These are phyloP conservation scores for Diachasma alloeum DNA, from an alignment of 1,140 invertebrate species.

Conservation along the genomic window DNA sequence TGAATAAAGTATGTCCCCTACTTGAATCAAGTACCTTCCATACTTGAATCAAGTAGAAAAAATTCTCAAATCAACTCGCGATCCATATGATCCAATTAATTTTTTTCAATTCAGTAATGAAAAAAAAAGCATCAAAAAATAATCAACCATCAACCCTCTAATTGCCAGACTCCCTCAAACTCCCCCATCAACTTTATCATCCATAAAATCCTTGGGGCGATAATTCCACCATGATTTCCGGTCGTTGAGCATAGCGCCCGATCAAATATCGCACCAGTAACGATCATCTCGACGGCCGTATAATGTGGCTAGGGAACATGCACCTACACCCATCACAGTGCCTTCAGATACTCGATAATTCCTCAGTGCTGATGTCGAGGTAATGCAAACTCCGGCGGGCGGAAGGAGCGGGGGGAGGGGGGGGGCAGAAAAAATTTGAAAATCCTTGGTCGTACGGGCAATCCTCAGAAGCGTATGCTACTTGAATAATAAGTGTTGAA, in stretches of 20 bases:
- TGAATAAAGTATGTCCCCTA: too few relatives aligned
- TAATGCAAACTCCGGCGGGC: not conserved
- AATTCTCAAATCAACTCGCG: not conserved
- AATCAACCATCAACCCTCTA: not conserved
- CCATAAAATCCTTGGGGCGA: not conserved
- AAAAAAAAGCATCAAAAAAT: not conserved
- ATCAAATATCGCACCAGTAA: not conserved
- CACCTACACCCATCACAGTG: not conserved
- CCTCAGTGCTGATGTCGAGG: not conserved
- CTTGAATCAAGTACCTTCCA: too few relatives aligned
- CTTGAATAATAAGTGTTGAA: constrained; percentile 49
- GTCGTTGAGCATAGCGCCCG: not conserved
- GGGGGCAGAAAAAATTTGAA: constrained; percentile 42
- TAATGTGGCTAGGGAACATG: not conserved
- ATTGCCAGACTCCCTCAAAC: not conserved
- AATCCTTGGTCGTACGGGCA: constrained; percentile 43
- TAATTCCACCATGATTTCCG: not conserved
- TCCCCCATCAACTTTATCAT: not conserved
- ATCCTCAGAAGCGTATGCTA: constrained; percentile 46
- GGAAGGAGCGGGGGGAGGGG: too few relatives aligned
- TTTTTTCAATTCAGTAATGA: not conserved
- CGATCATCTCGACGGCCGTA: not conserved
- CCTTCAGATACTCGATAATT: not conserved
- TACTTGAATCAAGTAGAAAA: too few relatives aligned
- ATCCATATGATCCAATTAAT: too few relatives aligned